Evolutionary conservation across 2,113 vertebrate genomes (phyloP).

Genomic region (Raphicerus campestris): DNA sequence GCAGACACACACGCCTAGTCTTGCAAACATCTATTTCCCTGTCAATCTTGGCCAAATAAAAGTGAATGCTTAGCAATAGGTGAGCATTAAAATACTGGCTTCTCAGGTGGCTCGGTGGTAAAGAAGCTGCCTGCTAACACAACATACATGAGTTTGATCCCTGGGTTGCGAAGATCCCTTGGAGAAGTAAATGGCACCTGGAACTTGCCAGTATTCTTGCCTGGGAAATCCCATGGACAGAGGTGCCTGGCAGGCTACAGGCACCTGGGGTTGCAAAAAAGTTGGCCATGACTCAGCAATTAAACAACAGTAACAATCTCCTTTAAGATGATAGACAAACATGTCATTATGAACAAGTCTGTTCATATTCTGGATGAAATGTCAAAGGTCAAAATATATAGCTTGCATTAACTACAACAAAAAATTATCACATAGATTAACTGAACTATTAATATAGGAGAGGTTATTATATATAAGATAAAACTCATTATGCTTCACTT

Average conservation of each 20-base stretch:
- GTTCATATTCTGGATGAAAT: not conserved
- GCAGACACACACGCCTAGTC: not conserved
- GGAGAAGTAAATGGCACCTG: not conserved
- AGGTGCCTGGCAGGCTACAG: not conserved
- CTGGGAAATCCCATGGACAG: not conserved
- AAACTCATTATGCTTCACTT: not conserved
- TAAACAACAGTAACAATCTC: not conserved
- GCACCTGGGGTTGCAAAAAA: not conserved
- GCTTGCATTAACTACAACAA: not conserved
- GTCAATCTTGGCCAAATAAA: not conserved
- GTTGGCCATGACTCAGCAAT: not conserved
- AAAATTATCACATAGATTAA: not conserved
- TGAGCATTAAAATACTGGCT: not conserved
- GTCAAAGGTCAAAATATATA: not conserved
- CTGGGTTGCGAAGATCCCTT: accelerated
- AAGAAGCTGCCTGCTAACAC: not conserved
- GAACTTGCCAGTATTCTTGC: not conserved
- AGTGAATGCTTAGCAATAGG: not conserved
- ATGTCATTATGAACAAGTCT: not conserved
- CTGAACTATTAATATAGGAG: not conserved
- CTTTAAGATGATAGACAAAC: not conserved
- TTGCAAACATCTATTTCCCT: not conserved
- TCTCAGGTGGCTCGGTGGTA: not conserved
- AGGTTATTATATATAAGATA: not conserved
- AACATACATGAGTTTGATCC: not conserved